Percentiles rank a stretch among this genome's conserved stretches.
phyloP scores from a whole-genome alignment of 2,113 vertebrate species.

The Sylvia atricapilla region DNA sequence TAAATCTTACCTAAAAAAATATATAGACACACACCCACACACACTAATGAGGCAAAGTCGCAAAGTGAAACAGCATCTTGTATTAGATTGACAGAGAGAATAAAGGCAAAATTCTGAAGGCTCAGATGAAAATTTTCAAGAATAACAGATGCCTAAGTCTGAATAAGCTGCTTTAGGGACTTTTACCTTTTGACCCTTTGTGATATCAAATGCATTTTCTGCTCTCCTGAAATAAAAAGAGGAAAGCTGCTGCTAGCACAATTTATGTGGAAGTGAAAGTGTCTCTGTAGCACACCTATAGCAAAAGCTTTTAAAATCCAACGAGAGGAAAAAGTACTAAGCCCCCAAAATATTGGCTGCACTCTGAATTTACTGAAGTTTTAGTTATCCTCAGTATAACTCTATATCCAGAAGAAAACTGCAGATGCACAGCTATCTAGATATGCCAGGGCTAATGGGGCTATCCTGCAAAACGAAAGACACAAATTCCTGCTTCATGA shows the following conservation, averaged over 20 bases:
- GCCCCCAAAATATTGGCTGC: neutral
- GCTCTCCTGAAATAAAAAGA: conserved; percentile 2
- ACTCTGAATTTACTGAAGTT: neutral
- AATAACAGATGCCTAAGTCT: neutral
- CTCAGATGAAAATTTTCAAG: neutral
- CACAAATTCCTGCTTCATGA: neutral
- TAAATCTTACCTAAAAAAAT: neutral
- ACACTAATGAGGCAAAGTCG: neutral
- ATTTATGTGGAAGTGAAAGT: neutral
- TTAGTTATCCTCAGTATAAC: neutral
- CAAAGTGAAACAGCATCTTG: neutral
- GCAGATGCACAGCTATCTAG: neutral
- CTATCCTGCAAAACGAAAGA: neutral
- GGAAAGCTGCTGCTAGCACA: neutral
- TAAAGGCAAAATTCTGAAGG: neutral
- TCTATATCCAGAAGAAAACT: neutral
- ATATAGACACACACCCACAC: rapidly evolving
- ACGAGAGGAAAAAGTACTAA: neutral
- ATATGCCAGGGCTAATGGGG: neutral
- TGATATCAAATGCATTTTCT: conserved; percentile 4
- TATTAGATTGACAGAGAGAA: neutral
- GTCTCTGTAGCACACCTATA: neutral
- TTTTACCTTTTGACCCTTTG: neutral
- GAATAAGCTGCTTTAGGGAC: neutral
- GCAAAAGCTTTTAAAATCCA: neutral